Evolutionary conservation across 2,888 invertebrate genomes (phyloP).

Genomic region (Stratiomys singularior): DNA sequence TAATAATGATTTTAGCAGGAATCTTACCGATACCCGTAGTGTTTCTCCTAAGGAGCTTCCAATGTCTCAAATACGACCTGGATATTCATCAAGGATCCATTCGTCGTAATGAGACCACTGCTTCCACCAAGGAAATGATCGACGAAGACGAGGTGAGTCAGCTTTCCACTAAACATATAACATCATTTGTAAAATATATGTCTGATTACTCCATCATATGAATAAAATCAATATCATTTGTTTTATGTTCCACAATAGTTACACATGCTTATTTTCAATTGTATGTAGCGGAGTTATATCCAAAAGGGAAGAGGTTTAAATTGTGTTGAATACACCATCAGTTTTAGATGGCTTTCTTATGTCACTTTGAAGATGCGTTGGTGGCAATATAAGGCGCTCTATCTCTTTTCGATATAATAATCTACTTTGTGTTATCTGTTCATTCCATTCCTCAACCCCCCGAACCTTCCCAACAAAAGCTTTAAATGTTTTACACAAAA

Average conservation of each 20-base stretch:
- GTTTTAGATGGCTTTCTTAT: neutral
- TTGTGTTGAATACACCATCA: neutral
- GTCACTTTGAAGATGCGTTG: neutral
- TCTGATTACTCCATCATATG: neutral
- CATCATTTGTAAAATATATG: neutral
- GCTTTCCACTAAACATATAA: neutral
- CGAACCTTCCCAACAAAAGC: neutral
- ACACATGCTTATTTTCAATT: neutral
- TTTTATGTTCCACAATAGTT: neutral
- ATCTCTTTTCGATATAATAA: slow-evolving; percentile 26
- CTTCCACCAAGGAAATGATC: slow-evolving; percentile 95
- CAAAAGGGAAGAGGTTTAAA: slow-evolving; percentile 28
- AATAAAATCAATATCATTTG: neutral
- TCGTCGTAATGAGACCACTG: slow-evolving; percentile 90
- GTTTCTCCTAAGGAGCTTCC: slow-evolving; percentile 86
- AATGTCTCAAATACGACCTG: slow-evolving; percentile 86
- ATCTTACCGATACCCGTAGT: slow-evolving; percentile 88
- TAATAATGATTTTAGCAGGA: slow-evolving; percentile 80
- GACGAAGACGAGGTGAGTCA: slow-evolving; percentile 89
- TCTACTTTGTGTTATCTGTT: neutral
- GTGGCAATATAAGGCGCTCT: slow-evolving; percentile 14
- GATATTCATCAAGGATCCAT: slow-evolving; percentile 94
- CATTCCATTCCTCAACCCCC: neutral
- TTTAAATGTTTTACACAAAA: slow-evolving; percentile 4
- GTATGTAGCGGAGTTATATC: slow-evolving; percentile 7